Evolutionary conservation across 2,113 vertebrate species (phyloP).

Genomic region (Calcarius ornatus): DNA sequence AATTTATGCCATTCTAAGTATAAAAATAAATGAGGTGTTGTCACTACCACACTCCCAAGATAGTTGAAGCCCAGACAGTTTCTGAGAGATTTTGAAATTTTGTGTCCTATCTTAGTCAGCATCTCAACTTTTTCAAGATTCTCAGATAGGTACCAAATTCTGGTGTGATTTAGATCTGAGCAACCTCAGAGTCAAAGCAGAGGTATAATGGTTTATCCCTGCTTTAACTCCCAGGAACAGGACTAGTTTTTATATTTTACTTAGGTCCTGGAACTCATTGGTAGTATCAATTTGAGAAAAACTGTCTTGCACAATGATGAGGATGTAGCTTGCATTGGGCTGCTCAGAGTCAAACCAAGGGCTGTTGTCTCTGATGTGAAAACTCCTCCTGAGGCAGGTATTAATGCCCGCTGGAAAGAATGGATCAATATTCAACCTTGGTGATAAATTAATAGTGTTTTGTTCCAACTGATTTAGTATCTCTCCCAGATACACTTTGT

Average conservation of each 20-base stretch:
- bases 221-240: not conserved
- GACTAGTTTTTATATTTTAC: not conserved
- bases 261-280: not conserved
- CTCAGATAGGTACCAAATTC: not conserved
- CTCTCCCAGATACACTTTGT: not conserved
- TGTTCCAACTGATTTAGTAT: not conserved
- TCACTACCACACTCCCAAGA: not conserved
- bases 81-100: not conserved
- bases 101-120: not conserved
- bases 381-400: not conserved
- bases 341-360: not conserved
- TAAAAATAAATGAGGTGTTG: not conserved
- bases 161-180: not conserved
- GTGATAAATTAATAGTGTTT: constrained; percentile 20
- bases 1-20: not conserved
- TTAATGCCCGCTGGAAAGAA: not conserved
- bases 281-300: not conserved
- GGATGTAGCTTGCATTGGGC: not conserved
- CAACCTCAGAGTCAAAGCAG: not conserved
- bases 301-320: not conserved
- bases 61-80: not conserved
- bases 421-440: not conserved
- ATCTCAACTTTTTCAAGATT: not conserved
- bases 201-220: not conserved
- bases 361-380: not conserved